These are phyloP conservation scores for Orthosia incerta DNA, from an alignment of 2,888 invertebrate genomes.

Conservation along the genomic window DNA sequence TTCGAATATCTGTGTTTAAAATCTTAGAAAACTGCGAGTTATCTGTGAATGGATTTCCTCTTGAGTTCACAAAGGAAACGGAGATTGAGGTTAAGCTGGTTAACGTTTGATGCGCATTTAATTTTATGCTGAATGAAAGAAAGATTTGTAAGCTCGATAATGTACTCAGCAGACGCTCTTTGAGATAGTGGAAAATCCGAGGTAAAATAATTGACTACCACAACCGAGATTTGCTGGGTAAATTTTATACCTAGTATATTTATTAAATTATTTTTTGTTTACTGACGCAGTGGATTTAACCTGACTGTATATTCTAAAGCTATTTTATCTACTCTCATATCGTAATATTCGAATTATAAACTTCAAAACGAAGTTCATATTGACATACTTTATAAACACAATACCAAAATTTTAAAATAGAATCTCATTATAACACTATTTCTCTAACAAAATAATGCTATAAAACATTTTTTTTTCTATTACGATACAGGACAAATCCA, in stretches of 20 bases:
- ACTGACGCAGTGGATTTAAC: background rate
- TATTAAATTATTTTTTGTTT: background rate
- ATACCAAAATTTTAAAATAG: too few species aligned
- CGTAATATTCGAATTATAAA: too few species aligned
- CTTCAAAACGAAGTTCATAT: too few species aligned
- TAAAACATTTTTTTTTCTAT: too few species aligned
- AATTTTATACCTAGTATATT: background rate
- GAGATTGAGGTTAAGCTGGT: conserved; percentile 52
- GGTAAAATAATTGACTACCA: conserved; percentile 7
- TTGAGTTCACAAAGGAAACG: conserved; percentile 54
- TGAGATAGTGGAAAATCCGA: background rate
- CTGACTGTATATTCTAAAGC: too few species aligned
- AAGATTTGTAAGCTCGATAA: conserved; percentile 46
- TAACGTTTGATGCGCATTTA: conserved; percentile 53
- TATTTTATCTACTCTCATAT: too few species aligned
- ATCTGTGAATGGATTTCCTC: conserved; percentile 51
- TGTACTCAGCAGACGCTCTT: conserved; percentile 30
- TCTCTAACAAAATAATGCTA: too few species aligned
- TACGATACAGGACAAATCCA: too few species aligned
- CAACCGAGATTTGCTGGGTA: background rate
- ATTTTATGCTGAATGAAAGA: conserved; percentile 50
- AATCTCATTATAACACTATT: too few species aligned
- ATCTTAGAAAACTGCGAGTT: conserved; percentile 54
- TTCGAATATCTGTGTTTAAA: conserved; percentile 63
- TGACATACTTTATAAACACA: too few species aligned